A percentile compares a stretch with the other conserved stretches of the same genome.
phyloP scores from a whole-genome alignment of 2,797 vertebrate species.

The Apodemus agrarius region DNA sequence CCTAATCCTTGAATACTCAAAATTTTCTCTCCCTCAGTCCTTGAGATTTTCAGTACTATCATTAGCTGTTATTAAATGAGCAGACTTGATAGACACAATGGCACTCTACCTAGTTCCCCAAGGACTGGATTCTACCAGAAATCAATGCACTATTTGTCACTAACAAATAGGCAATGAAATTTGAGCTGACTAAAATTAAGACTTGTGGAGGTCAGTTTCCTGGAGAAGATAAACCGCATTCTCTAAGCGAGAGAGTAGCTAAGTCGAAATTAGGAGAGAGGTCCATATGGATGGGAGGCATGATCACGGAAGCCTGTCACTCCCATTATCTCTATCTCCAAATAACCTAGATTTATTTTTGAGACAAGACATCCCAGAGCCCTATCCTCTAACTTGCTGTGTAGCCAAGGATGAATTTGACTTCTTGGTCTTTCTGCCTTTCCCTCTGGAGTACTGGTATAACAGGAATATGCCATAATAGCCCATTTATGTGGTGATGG shows the following conservation, averaged over 20 bases:
- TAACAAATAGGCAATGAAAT: conserved; percentile 6
- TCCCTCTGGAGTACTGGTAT: background rate
- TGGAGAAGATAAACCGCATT: background rate
- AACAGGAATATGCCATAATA: background rate
- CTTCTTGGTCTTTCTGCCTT: background rate
- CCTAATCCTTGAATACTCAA: background rate
- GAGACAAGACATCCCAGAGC: background rate
- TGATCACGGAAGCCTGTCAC: background rate
- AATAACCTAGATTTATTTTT: background rate
- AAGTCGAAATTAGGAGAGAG: background rate
- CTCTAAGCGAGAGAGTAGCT: background rate
- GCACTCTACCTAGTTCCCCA: background rate
- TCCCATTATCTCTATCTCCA: background rate
- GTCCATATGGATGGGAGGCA: background rate
- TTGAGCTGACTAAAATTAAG: background rate
- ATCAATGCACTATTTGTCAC: background rate
- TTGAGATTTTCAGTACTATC: background rate
- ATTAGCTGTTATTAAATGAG: background rate
- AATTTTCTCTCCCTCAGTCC: background rate
- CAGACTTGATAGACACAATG: background rate
- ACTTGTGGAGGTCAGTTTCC: background rate
- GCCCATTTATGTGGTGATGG: background rate
- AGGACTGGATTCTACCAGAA: conserved; percentile 1
- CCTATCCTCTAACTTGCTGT: background rate
- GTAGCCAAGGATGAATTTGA: background rate